phyloP scores from a whole-genome alignment of 2,888 invertebrate species.

The Agonopterix arenella region DNA sequence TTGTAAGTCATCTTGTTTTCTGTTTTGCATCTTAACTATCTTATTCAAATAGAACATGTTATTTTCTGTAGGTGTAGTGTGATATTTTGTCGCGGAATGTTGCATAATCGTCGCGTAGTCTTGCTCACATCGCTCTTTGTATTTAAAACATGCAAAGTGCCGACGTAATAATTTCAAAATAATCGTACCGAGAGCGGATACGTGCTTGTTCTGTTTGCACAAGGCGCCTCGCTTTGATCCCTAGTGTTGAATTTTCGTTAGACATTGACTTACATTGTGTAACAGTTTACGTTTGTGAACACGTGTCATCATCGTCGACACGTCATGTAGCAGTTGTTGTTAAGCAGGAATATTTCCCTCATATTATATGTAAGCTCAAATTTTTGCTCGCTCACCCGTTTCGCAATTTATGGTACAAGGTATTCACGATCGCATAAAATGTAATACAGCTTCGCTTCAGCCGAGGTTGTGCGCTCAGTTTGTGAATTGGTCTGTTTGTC shows the following conservation, averaged over 20 bases:
- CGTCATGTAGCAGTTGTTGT: neutral
- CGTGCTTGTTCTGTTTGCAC: constrained; percentile 18
- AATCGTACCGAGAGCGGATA: constrained; percentile 21
- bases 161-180: constrained; percentile 46
- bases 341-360: too few species aligned
- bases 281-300: constrained; percentile 9
- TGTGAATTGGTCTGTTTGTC: constrained; percentile 65
- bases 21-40: too few species aligned
- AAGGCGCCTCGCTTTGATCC: constrained; percentile 20
- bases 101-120: constrained; percentile 47
- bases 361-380: too few species aligned
- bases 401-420: neutral
- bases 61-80: too few species aligned
- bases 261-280: constrained; percentile 10
- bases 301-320: neutral
- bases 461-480: constrained; percentile 34
- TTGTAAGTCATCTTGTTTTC: too few species aligned
- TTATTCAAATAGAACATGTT: too few species aligned
- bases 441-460: constrained; percentile 5
- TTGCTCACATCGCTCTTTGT: constrained; percentile 47
- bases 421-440: neutral
- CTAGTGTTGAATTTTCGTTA: constrained; percentile 1
- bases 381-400: neutral
- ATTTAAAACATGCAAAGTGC: constrained; percentile 53
- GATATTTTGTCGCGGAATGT: constrained; percentile 22